These are phyloP conservation scores for Theristicus caerulescens DNA, from an alignment of 2,113 vertebrate species.

Conservation along the genomic window DNA sequence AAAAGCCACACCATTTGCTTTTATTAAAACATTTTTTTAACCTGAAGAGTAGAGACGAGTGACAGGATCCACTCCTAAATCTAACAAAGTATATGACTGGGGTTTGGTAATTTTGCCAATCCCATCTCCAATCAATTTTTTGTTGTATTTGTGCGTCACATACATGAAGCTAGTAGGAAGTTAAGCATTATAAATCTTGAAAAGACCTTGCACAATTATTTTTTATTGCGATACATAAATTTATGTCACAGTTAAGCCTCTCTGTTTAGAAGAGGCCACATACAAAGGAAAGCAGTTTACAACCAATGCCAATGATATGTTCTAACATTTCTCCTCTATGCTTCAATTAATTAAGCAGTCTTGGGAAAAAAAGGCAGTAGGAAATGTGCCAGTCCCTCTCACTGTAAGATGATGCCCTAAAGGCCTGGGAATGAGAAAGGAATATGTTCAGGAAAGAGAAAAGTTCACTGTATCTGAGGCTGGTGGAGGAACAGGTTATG, in stretches of 20 bases:
- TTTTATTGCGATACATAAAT: neutral
- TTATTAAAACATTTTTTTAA: constrained; percentile 20
- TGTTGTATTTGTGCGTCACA: neutral
- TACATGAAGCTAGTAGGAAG: neutral
- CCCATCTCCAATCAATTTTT: neutral
- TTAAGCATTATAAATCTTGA: neutral
- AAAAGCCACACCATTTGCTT: neutral
- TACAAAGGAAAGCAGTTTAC: neutral
- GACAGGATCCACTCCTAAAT: neutral
- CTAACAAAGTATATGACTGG: neutral
- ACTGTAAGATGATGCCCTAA: neutral
- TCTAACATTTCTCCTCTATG: neutral
- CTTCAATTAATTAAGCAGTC: neutral
- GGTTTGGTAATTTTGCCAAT: neutral
- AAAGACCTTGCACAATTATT: neutral
- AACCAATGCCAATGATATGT: neutral
- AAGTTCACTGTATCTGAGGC: neutral
- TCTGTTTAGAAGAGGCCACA: neutral
- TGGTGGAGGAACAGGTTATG: neutral
- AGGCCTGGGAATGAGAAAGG: neutral
- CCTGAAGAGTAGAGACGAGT: neutral
- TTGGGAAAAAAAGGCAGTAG: neutral
- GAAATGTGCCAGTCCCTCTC: neutral
- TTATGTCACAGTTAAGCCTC: neutral
- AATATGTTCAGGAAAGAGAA: neutral